These are phyloP conservation scores for Lasioglossum morio DNA, from an alignment of 2,888 invertebrate genomes.

Conservation along the genomic window DNA sequence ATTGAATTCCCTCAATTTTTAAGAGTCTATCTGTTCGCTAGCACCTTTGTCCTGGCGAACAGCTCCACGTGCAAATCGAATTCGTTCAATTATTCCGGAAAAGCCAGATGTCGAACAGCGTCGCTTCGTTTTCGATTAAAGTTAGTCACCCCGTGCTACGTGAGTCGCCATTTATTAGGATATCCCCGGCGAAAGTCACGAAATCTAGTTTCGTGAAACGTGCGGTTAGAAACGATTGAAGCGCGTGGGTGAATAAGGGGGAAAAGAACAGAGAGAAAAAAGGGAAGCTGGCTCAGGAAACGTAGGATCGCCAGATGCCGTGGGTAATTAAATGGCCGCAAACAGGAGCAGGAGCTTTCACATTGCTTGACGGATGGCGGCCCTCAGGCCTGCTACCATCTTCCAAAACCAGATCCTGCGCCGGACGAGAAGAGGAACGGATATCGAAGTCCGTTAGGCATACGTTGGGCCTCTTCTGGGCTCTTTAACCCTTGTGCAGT, in stretches of 20 bases:
- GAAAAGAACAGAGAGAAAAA: not conserved
- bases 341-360: slow-evolving; percentile 69
- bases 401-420: slow-evolving; percentile 46
- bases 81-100: not conserved
- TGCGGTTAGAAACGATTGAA: slow-evolving; percentile 46
- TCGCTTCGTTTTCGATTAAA: slow-evolving; percentile 10
- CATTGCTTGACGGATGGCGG: slow-evolving; percentile 62
- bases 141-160: not conserved
- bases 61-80: not conserved
- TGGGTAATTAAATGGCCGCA: slow-evolving; percentile 71
- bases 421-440: slow-evolving; percentile 23
- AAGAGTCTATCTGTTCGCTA: not conserved
- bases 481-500: not conserved
- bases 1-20: not conserved
- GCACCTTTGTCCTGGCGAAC: not conserved
- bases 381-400: slow-evolving; percentile 49
- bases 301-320: slow-evolving; percentile 73
- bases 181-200: slow-evolving; percentile 1
- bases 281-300: slow-evolving; percentile 36
- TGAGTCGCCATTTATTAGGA: slow-evolving; percentile 20
- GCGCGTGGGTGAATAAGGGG: slow-evolving; percentile 49
- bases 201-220: not conserved
- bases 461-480: not conserved
- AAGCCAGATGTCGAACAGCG: not conserved
- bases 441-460: slow-evolving; percentile 24